A percentile compares a stretch with the other conserved stretches of the same genome.
These are phyloP conservation scores for Sympetrum striolatum DNA, from an alignment of 2,888 invertebrate genomes.

Conservation along the genomic window DNA sequence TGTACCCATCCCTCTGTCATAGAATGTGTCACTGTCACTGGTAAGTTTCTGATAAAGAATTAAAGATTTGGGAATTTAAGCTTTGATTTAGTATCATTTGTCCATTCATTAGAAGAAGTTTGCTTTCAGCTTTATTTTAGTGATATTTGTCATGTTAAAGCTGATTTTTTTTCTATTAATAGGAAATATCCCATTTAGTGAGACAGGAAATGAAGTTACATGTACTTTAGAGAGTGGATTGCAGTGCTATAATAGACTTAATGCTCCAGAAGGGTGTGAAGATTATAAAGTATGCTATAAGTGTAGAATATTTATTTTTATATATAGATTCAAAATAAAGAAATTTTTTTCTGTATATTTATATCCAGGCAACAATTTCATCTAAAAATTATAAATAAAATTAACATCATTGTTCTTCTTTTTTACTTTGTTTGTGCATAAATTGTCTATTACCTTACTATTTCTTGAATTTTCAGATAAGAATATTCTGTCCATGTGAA, in stretches of 20 bases:
- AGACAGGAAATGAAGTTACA: background rate
- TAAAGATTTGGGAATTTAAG: background rate
- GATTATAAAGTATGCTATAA: background rate
- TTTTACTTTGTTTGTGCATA: background rate
- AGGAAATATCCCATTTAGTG: slow-evolving; percentile 4
- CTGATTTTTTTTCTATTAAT: background rate
- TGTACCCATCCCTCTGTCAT: slow-evolving; percentile 45
- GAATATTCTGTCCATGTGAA: slow-evolving; percentile 19
- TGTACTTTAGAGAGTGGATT: background rate
- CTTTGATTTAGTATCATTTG: background rate
- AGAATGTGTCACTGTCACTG: slow-evolving; percentile 43
- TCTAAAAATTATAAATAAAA: background rate
- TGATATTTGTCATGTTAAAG: background rate
- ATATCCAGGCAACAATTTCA: too few species aligned
- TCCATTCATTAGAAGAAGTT: too few species aligned
- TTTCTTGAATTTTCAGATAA: slow-evolving; percentile 6
- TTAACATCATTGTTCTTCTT: background rate
- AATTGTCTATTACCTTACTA: background rate
- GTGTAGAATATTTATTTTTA: too few species aligned
- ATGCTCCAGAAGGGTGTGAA: background rate
- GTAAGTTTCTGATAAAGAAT: background rate
- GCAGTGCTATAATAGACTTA: background rate
- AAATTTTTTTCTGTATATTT: too few species aligned
- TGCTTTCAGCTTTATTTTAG: background rate
- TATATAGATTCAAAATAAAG: too few species aligned